Conservation (phyloP, 2,113 vertebrate species). For the Tragelaphus scriptus region DNA sequence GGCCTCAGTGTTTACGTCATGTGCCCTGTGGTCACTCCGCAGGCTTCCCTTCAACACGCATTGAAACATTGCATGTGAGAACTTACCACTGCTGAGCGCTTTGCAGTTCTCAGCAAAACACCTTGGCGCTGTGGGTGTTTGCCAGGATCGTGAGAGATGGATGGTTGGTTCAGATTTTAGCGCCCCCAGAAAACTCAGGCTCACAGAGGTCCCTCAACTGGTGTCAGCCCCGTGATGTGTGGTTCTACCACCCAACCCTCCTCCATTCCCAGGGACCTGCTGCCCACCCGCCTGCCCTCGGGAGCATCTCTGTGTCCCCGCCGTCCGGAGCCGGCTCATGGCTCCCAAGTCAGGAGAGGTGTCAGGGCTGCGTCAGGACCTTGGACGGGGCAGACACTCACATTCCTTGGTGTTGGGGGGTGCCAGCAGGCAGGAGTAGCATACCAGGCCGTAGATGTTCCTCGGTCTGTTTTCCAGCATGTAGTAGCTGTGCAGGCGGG, state of each 20-base stretch:
- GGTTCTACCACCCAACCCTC: background rate
- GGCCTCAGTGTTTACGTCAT: background rate
- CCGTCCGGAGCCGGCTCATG: fast-evolving
- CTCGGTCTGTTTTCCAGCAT: slow-evolving; percentile 94
- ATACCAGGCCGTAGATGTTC: slow-evolving; percentile 96
- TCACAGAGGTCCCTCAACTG: background rate
- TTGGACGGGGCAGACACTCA: slow-evolving; percentile 76
- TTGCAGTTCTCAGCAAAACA: background rate
- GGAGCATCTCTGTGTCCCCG: background rate
- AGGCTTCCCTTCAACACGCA: background rate
- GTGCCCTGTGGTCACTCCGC: background rate
- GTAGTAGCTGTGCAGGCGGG: slow-evolving; percentile 85
- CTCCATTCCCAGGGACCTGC: background rate
- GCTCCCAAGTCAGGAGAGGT: background rate
- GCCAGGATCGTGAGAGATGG: no score
- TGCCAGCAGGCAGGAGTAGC: slow-evolving; percentile 94
- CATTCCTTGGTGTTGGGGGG: slow-evolving; percentile 96
- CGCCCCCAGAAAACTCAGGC: background rate
- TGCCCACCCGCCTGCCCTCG: fast-evolving
- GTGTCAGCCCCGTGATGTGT: background rate
- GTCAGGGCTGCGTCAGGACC: background rate
- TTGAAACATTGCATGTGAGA: background rate
- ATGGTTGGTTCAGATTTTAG: background rate
- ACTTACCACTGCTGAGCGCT: background rate
- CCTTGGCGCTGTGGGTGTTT: background rate